Evolutionary conservation across 2,888 invertebrate genomes (phyloP), one percentile per base, ranked within the genome.

Genomic region (Cabera pusaria): DNA sequence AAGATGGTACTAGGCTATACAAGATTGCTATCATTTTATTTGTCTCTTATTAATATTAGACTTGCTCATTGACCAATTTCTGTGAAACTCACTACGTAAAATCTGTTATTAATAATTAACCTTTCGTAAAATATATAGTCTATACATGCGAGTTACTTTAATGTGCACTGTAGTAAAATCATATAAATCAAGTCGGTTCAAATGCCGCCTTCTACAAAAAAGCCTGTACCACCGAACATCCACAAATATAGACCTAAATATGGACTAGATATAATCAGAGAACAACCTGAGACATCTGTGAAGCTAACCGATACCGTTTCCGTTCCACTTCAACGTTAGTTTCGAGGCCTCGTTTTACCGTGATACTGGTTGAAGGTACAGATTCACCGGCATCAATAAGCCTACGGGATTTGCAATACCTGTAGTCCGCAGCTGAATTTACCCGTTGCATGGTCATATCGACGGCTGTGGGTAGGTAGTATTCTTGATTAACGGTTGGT

Each of bases 231-330:
- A n/a, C n/a, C n/a, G 27, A 22, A 11, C 14, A 53, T 50, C 40
- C 54, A 56, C 48, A 56, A 61, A 59, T 50, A 61, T 43, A 58
- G 55, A 60, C 49, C 35, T 49, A 40, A 40, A 48, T 48, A 42
- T 39, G 52, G 67, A 70, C 67, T 74, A 74, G 62, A 70, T 22
- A 54, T 42, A 54, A 77, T 86, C 80, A 86, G 58, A 84, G 85
- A 49, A 85, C 82, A 6, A 79, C 83, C 51, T 85, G 84, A 1
- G 85, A 82, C 72, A 85, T 68, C 37, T 82, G 80, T 0, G 78
- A 57, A 8, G 76, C 56, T 6, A 85, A 56, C 3, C 85, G 63
- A 41, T 80, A 84, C 32, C 85, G 65, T 47, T 87, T 86, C 35
- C 73, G 70, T 29, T 85, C 85, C 21, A 83, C 45, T 10, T 85